Base-by-base conservation (phyloP, 2,113 vertebrate genomes). In the Osmerus eperlanus region DNA sequence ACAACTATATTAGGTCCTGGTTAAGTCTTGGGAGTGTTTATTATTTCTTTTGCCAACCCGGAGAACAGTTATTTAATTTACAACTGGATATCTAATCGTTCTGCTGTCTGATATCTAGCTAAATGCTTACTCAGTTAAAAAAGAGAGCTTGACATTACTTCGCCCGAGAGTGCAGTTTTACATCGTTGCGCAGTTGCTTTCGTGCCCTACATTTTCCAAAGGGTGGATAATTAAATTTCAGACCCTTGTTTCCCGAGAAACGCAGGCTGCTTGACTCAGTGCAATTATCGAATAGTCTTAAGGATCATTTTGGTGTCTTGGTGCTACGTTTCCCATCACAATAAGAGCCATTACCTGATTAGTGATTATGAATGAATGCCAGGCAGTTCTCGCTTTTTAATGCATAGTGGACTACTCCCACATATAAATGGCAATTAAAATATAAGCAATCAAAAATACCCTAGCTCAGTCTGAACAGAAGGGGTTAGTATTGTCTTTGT, bases 211-310 rank as follows among this genome's bases (percentile, higher is more conserved):
- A 90, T 91, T 89, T 89, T 87, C 81, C 84, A 83, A 87, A 87
- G 86, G 86, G 80, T 82, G 80, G 83, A 89, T 91, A 90, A 93
- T 93, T 91, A 86, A 81, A 91, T 91, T 89, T 90, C 82, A 90
- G 80, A 80, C 85, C 72, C 80, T 79, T 88, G 86, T 91, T 91
- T 88, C 89, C 85, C 79, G 84, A 82, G 89, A 88, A 88, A 89
- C 85, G 79, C 81, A 19, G 82, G 82, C 74, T 90, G 80, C 84
- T 65, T 77, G 83, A 90, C 89, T 86, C 78, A 71, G 78, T 79
- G 87, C 87, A 91, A 90, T 92, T 91, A 90, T 87, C 74, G 28
- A 77, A 77, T 73, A 78, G 88, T 75, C 67, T 76, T 76, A 78
- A 84, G 84, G 87, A 84, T 83, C 74, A 74, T 84, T 86, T 90